Percentiles rank a stretch among this genome's conserved stretches.
Evolutionary conservation across 2,113 vertebrate genomes (phyloP).

Genomic region (Candoia aspera): DNA sequence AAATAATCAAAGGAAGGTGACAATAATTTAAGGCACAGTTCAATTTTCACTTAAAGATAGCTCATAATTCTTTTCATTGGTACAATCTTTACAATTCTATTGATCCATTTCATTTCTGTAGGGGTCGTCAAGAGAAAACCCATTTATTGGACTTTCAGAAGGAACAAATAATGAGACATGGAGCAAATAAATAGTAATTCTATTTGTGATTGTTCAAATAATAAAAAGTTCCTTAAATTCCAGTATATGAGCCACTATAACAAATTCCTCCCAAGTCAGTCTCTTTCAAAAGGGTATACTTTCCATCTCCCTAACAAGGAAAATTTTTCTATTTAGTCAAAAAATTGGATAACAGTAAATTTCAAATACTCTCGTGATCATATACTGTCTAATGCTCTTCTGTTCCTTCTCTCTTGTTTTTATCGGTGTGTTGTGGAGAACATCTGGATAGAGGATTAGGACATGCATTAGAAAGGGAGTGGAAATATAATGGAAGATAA

Average conservation of each 20-base stretch:
- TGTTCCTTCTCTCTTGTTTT: neutral
- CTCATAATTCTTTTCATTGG: conserved; percentile 73
- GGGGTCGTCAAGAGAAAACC: conserved; percentile 65
- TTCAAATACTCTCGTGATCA: neutral
- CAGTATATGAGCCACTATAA: neutral
- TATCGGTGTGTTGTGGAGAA: neutral
- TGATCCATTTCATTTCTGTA: conserved; percentile 74
- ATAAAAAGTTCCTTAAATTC: conserved; percentile 28
- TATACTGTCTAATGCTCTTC: neutral
- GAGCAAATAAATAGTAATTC: conserved; percentile 66
- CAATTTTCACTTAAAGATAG: conserved; percentile 80
- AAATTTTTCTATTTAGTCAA: neutral
- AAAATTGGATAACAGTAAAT: neutral
- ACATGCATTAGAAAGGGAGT: neutral
- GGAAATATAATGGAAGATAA: neutral
- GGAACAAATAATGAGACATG: conserved; percentile 69
- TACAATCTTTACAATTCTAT: conserved; percentile 72
- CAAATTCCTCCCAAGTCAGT: conserved; percentile 35
- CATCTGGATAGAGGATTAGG: neutral
- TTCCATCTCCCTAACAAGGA: neutral
- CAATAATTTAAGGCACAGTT: conserved; percentile 73
- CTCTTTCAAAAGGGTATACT: neutral
- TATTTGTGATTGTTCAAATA: conserved; percentile 55
- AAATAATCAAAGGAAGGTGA: conserved; percentile 78
- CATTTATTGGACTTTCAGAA: conserved; percentile 67